A percentile compares a stretch with the other conserved stretches of the same genome.
Conservation (phyloP, 2,797 vertebrate species). For the Pterois miles region DNA sequence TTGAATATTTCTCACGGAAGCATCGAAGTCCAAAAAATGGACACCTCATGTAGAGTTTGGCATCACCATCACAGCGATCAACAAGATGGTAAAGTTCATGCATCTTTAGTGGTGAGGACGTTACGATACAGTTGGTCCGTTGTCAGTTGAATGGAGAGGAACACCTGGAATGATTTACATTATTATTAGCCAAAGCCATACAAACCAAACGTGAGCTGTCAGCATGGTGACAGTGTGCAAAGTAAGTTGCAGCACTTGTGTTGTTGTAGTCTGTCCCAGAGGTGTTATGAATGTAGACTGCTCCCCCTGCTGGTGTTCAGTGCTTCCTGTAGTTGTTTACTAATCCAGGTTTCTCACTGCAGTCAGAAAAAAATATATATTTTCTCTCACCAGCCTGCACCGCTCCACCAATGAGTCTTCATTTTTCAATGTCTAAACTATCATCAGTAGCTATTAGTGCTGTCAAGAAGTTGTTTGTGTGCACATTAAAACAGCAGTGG, state of each 20-base stretch:
- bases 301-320: constrained; percentile 68
- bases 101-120: not conserved
- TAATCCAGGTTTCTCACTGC: constrained; percentile 31
- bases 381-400: not conserved
- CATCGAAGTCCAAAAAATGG: fast-evolving
- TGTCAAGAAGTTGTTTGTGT: not conserved
- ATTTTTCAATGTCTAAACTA: not conserved
- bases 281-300: constrained; percentile 47
- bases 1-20: no score
- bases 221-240: constrained; percentile 21
- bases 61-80: not conserved
- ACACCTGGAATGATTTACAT: constrained; percentile 18
- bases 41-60: not conserved
- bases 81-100: not conserved
- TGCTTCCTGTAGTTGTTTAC: constrained; percentile 65
- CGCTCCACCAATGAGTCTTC: not conserved
- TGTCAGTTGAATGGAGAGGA: not conserved
- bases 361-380: constrained; percentile 16
- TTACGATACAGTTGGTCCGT: not conserved
- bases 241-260: constrained; percentile 22
- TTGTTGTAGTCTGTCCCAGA: constrained; percentile 31
- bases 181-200: constrained; percentile 12
- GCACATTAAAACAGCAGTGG: not conserved
- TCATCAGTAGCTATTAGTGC: not conserved
- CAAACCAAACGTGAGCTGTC: constrained; percentile 33